Evolutionary conservation across 2,113 vertebrate genomes (phyloP).

Genomic region (Cyanoramphus novaezelandiae): DNA sequence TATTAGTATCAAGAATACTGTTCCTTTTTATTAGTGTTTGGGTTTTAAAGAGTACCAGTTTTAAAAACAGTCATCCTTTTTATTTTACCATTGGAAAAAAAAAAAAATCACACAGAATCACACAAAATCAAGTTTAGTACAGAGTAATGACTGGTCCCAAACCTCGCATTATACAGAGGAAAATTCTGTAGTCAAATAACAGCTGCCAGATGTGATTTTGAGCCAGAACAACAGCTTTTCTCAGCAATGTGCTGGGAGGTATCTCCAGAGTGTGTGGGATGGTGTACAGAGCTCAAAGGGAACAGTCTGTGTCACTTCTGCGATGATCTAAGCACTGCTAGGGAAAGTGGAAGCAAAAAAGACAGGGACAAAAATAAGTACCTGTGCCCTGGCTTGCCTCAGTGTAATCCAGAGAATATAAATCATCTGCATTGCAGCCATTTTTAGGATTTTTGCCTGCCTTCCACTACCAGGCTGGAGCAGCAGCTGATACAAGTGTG

Average conservation of each 20-base stretch:
- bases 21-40: background rate
- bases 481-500: background rate
- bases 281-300: background rate
- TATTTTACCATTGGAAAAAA: background rate
- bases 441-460: slow-evolving; percentile 36
- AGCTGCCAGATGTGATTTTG: slow-evolving; percentile 21
- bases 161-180: background rate
- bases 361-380: background rate
- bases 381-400: background rate
- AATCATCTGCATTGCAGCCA: background rate
- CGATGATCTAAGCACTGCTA: background rate
- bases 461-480: background rate
- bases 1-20: background rate
- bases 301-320: background rate
- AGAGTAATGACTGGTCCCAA: background rate
- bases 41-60: background rate
- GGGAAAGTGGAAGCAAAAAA: background rate
- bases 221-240: slow-evolving; percentile 39
- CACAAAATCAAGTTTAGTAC: background rate
- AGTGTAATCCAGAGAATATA: background rate
- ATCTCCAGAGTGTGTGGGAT: background rate
- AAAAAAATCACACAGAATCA: background rate
- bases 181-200: slow-evolving; percentile 9
- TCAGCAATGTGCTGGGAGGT: background rate
- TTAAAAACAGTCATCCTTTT: background rate